Conservation (phyloP, 1,140 invertebrate genomes). For the Coptotermes formosanus region DNA sequence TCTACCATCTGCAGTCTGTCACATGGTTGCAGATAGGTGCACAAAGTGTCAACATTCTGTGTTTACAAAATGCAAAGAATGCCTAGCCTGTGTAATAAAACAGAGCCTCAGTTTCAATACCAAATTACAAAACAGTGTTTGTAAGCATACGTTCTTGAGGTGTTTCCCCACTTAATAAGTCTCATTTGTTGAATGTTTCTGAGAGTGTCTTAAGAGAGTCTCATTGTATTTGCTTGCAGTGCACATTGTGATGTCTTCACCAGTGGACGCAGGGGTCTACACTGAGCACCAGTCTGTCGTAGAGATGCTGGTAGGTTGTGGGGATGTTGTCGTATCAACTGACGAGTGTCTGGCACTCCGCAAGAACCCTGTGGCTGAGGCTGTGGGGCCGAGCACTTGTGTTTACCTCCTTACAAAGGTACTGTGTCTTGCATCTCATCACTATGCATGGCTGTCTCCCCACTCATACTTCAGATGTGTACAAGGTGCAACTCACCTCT, state of each 20-base stretch:
- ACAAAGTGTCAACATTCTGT: too few species aligned
- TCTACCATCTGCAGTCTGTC: too few species aligned
- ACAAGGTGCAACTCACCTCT: too few species aligned
- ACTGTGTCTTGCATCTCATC: background rate
- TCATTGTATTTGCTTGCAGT: conserved; percentile 39
- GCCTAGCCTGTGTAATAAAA: too few species aligned
- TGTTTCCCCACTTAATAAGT: conserved; percentile 34
- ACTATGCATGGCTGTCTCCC: too few species aligned
- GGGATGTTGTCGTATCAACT: conserved; percentile 41
- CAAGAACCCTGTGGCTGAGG: conserved; percentile 38
- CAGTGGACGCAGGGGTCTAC: conserved; percentile 32
- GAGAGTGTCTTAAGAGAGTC: conserved; percentile 39
- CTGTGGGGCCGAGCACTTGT: background rate
- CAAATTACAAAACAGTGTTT: background rate
- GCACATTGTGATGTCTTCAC: conserved; percentile 39
- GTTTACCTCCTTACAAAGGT: background rate
- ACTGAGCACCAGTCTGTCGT: conserved; percentile 40
- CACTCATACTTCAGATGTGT: too few species aligned
- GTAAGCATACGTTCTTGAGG: too few species aligned
- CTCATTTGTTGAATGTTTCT: too few species aligned
- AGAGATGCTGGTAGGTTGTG: conserved; percentile 41
- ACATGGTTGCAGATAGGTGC: too few species aligned
- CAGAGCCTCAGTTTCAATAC: too few species aligned
- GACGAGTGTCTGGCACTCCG: conserved; percentile 36
- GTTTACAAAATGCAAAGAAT: too few species aligned